Percentiles rank a stretch among this genome's conserved stretches.
These are phyloP conservation scores for Apogon hyalosoma DNA, from an alignment of 2,797 vertebrate genomes.

Conservation along the genomic window DNA sequence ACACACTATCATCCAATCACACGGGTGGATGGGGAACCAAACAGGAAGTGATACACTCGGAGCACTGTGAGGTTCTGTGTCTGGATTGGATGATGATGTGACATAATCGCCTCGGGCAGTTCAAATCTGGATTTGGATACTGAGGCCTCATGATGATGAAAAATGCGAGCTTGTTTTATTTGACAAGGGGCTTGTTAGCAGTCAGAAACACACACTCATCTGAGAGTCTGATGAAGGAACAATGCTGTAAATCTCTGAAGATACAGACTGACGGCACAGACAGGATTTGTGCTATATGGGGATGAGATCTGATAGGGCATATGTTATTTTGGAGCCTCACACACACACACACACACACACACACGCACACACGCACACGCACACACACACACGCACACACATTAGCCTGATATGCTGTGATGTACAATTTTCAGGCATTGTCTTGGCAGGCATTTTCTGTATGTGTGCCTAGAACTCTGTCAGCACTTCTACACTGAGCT, in stretches of 20 bases:
- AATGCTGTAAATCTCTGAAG: constrained; percentile 44
- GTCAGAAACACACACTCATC: constrained; percentile 45
- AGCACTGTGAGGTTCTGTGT: constrained; percentile 35
- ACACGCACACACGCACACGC: constrained; percentile 27
- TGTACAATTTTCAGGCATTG: constrained; percentile 72
- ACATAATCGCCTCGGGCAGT: constrained; percentile 56
- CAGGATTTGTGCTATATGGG: constrained; percentile 35
- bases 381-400: constrained; percentile 23
- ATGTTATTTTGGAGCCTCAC: constrained; percentile 55
- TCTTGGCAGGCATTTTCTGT: constrained; percentile 69
- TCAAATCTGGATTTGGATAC: constrained; percentile 60
- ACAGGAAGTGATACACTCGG: constrained; percentile 70
- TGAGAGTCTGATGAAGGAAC: constrained; percentile 24
- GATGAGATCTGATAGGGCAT: constrained; percentile 54
- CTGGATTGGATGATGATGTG: constrained; percentile 46
- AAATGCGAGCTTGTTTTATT: constrained; percentile 58
- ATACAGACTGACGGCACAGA: constrained; percentile 39
- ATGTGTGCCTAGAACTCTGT: constrained; percentile 59
- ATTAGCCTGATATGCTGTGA: constrained; percentile 70
- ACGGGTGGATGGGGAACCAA: not conserved
- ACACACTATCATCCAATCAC: constrained; percentile 53
- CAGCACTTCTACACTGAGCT: constrained; percentile 72
- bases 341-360: constrained; percentile 24
- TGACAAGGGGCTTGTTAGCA: constrained; percentile 60
- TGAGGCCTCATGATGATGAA: constrained; percentile 49